phyloP scores from a whole-genome alignment of 2,797 vertebrate genomes.

The Smutsia gigantea region DNA sequence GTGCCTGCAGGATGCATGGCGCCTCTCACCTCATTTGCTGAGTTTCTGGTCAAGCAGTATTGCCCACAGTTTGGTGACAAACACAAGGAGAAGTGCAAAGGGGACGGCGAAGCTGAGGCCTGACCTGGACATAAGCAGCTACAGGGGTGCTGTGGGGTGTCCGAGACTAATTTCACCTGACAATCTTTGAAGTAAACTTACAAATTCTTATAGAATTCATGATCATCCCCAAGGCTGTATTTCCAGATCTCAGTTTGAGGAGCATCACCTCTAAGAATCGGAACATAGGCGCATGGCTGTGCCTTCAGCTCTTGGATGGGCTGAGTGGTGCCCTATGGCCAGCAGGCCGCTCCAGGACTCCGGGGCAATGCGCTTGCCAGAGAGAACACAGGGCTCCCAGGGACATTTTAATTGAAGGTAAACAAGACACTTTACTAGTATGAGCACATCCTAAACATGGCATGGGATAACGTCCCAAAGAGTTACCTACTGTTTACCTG shows the following conservation, averaged over 20 bases:
- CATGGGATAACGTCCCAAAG: too few relatives aligned
- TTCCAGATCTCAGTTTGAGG: too few relatives aligned
- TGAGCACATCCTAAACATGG: background rate
- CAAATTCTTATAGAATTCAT: background rate
- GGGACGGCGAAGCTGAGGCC: accelerated
- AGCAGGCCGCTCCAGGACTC: accelerated
- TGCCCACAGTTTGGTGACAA: too few relatives aligned
- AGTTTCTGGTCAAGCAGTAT: accelerated
- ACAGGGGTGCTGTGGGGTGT: accelerated
- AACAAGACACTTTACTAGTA: accelerated
- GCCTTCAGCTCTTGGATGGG: accelerated
- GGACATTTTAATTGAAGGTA: accelerated
- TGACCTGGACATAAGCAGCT: accelerated
- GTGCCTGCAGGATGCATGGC: accelerated
- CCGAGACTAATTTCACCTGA: background rate
- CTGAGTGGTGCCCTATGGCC: accelerated
- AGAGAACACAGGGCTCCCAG: background rate
- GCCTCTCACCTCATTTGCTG: accelerated
- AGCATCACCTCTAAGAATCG: accelerated
- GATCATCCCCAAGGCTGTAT: background rate
- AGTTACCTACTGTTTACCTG: accelerated
- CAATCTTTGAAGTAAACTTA: background rate
- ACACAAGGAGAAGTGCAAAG: accelerated
- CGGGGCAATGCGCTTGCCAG: accelerated
- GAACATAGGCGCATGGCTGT: accelerated